phyloP scores from a whole-genome alignment of 2,888 invertebrate species.

The Parochlus steinenii region DNA sequence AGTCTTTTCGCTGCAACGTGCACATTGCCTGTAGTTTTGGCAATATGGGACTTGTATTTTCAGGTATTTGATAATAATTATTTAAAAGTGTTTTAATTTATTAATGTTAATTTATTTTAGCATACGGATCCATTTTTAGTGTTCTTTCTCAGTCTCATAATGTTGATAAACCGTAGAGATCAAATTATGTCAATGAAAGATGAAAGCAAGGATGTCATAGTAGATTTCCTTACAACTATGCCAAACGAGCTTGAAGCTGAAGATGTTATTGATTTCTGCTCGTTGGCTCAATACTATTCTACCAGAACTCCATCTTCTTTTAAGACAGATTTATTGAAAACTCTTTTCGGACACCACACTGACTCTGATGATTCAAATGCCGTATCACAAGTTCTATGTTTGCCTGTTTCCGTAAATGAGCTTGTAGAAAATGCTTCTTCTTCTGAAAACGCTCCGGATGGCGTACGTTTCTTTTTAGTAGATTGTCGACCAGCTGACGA shows the following conservation, averaged over 20 bases:
- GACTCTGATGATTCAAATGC: constrained; percentile 42
- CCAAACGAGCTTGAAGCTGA: constrained; percentile 79
- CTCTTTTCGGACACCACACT: constrained; percentile 39
- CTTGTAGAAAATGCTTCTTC: constrained; percentile 66
- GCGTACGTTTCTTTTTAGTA: constrained; percentile 81
- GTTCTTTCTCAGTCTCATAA: constrained; percentile 86
- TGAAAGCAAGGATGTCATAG: constrained; percentile 49
- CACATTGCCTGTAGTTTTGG: constrained; percentile 66
- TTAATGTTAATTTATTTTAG: constrained; percentile 14
- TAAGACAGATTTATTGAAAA: constrained; percentile 60
- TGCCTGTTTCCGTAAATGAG: constrained; percentile 91
- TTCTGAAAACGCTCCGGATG: constrained; percentile 43
- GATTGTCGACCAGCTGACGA: constrained; percentile 95
- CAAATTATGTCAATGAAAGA: constrained; percentile 63
- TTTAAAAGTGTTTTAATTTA: too few relatives aligned
- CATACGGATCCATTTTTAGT: constrained; percentile 91
- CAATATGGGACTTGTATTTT: constrained; percentile 95
- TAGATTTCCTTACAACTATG: constrained; percentile 52
- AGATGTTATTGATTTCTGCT: constrained; percentile 93
- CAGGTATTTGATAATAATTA: too few relatives aligned
- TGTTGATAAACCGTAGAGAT: constrained; percentile 87
- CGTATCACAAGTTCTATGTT: constrained; percentile 74
- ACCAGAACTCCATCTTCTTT: constrained; percentile 86
- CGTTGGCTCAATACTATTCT: constrained; percentile 90
- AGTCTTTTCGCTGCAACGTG: constrained; percentile 81